Conservation (phyloP, 2,888 invertebrate species). For the Synergus gifuensis region DNA sequence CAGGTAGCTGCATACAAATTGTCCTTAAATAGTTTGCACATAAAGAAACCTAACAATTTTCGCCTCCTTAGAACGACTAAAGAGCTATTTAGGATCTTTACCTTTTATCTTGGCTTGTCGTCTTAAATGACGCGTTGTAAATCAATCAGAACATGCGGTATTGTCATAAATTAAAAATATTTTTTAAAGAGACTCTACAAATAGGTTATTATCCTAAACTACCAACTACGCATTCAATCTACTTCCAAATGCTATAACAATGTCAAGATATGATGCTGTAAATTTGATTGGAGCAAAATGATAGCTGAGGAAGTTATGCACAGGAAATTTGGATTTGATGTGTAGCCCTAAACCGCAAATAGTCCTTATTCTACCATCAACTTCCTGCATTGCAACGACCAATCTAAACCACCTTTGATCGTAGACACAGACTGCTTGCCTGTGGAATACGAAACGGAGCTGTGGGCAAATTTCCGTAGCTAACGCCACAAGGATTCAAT, state of each 20-base stretch:
- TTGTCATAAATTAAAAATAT: not conserved
- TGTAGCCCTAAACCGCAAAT: slow-evolving; percentile 10
- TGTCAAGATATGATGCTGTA: not conserved
- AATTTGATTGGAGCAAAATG: slow-evolving; percentile 10
- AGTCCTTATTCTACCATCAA: slow-evolving; percentile 14
- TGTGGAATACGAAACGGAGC: slow-evolving; percentile 23
- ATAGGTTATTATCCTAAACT: not conserved
- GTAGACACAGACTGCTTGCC: slow-evolving; percentile 6
- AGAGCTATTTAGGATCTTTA: too few relatives aligned
- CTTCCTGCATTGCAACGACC: slow-evolving; percentile 33
- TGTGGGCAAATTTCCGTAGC: slow-evolving; percentile 11
- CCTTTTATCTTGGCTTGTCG: not conserved
- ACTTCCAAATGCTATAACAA: not conserved
- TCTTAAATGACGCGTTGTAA: not conserved
- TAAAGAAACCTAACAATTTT: not conserved
- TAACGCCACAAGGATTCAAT: slow-evolving; percentile 28
- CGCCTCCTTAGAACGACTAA: too few relatives aligned
- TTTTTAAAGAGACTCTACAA: not conserved
- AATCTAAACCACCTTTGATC: slow-evolving; percentile 33
- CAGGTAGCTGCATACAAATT: not conserved
- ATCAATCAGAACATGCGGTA: not conserved
- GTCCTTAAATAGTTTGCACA: not conserved
- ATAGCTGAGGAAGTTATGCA: slow-evolving; percentile 2
- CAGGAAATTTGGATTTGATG: slow-evolving; percentile 29
- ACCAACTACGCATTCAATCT: not conserved